phyloP scores from a whole-genome alignment of 2,797 vertebrate genomes.

The Gadopsis marmoratus region DNA sequence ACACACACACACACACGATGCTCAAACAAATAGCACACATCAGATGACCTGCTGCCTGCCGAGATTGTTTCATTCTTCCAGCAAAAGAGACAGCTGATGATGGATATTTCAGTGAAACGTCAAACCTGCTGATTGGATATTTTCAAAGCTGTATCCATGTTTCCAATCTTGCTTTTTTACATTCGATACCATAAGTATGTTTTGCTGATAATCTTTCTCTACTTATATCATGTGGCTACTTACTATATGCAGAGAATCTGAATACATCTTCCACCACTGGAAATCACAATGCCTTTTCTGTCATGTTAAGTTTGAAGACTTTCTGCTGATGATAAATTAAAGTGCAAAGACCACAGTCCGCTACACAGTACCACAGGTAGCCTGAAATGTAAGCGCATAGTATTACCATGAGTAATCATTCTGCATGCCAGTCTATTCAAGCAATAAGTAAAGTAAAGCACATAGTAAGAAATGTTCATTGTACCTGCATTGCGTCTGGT shows the following conservation, averaged over 20 bases:
- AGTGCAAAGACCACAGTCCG: neutral
- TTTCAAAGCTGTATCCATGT: neutral
- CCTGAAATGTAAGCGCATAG: neutral
- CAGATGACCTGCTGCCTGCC: neutral
- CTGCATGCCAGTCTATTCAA: neutral
- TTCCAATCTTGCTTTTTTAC: neutral
- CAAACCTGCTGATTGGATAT: neutral
- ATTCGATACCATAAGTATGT: neutral
- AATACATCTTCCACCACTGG: neutral
- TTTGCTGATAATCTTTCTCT: neutral
- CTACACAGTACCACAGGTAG: neutral
- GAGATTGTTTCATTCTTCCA: neutral
- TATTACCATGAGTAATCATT: neutral
- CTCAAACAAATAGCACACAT: neutral
- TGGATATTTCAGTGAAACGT: neutral
- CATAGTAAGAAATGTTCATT: slow-evolving; percentile 8
- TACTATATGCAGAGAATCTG: neutral
- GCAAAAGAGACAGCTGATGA: neutral
- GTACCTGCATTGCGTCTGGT: slow-evolving; percentile 78
- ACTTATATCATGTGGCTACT: neutral
- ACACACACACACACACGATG: too few species aligned
- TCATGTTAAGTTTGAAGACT: slow-evolving; percentile 8
- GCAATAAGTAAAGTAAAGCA: neutral
- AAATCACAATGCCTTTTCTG: neutral
- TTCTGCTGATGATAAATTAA: neutral